phyloP scores from a whole-genome alignment of 2,113 vertebrate genomes.

The Pelmatolapia mariae region DNA sequence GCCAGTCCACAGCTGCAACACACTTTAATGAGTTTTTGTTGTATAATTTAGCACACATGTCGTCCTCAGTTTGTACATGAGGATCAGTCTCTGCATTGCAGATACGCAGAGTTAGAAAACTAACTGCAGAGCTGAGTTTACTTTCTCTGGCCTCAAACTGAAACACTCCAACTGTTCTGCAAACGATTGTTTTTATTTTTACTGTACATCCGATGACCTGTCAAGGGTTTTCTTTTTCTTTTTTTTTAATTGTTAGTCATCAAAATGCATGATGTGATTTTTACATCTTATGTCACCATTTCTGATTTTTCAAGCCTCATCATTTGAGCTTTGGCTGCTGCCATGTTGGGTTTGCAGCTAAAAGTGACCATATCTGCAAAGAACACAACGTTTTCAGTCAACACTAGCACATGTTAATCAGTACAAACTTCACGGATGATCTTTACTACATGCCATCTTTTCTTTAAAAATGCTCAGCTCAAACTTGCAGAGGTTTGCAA shows the following conservation, averaged over 20 bases:
- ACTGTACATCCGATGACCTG: rapidly evolving
- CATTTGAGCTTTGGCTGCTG: not conserved
- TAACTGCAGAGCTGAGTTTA: not conserved
- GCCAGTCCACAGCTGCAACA: not conserved
- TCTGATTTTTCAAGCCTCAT: not conserved
- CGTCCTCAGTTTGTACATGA: not conserved
- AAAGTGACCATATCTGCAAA: not conserved
- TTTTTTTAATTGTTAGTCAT: rapidly evolving
- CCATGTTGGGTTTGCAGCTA: not conserved
- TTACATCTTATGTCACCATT: not conserved
- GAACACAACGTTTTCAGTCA: not conserved
- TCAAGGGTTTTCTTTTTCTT: rapidly evolving
- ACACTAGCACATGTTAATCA: not conserved
- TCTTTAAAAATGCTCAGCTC: not conserved
- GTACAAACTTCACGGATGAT: not conserved
- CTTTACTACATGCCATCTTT: not conserved
- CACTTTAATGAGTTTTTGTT: not conserved
- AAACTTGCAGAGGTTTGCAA: not conserved
- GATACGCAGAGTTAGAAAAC: not conserved
- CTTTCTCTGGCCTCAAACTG: not conserved
- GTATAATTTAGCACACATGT: not conserved
- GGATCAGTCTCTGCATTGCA: not conserved
- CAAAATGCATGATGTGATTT: not conserved
- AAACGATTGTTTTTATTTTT: not conserved
- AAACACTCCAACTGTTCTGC: not conserved